These are phyloP conservation scores for Drosophila antonietae DNA, from an alignment of 2,888 invertebrate genomes.

Conservation along the genomic window DNA sequence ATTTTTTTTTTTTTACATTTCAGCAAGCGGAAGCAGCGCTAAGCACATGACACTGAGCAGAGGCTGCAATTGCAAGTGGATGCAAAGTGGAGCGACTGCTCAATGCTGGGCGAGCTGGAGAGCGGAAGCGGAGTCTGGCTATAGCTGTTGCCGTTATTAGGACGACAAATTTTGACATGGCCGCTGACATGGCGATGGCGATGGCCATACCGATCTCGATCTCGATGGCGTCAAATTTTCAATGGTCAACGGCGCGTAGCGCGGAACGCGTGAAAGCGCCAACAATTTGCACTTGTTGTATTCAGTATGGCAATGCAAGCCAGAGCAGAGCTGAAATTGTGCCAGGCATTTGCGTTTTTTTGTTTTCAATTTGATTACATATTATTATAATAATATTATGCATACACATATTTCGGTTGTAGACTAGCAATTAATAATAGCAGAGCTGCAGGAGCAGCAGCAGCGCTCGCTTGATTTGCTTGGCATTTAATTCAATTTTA, in stretches of 20 bases:
- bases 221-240: constrained; percentile 67
- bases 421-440: constrained; percentile 50
- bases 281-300: constrained; percentile 45
- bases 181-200: constrained; percentile 61
- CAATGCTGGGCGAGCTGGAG: constrained; percentile 29
- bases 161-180: constrained; percentile 54
- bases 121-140: constrained; percentile 6
- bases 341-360: constrained; percentile 56
- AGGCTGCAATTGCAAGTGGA: constrained; percentile 9
- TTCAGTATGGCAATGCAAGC: not conserved
- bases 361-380: constrained; percentile 37
- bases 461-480: constrained; percentile 60
- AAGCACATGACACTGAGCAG: constrained; percentile 27
- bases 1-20: constrained; percentile 12
- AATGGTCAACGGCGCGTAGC: constrained; percentile 56
- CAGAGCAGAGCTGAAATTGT: constrained; percentile 28
- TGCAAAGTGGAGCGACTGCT: constrained; percentile 36
- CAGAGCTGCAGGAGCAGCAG: constrained; percentile 6
- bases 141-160: constrained; percentile 25
- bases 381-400: constrained; percentile 35
- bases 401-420: constrained; percentile 8
- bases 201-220: constrained; percentile 34
- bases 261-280: constrained; percentile 68
- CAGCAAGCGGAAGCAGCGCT: constrained; percentile 42
- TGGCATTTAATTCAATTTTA: constrained; percentile 44